Base-by-base conservation (phyloP, 1,140 invertebrate genomes). In the Neomicropteryx cornuta region DNA sequence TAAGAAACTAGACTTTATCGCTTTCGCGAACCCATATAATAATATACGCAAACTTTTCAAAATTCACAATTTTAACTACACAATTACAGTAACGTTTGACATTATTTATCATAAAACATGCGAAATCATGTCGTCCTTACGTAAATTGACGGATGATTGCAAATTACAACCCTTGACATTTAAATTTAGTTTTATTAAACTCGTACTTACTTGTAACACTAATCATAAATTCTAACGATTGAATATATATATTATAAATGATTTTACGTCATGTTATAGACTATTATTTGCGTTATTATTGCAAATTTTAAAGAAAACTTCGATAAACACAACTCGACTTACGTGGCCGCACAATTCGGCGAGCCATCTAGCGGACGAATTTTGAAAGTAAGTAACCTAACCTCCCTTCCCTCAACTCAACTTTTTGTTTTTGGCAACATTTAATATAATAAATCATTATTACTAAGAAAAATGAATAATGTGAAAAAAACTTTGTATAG, bases 261-360 rank as follows among this genome's bases (percentile, higher is more conserved):
- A n/a, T n/a, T n/a, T 45, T 59, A 61, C 49, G 58, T 50, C 58
- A 62, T 62, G 53, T 51, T 65, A 62, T 59, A 60, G 56, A 53
- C 55, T 62, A 53, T 46, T 49, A 52, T 43, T 50, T 42, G 48
- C 49, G 43, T 49, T 49, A 50, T 56, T 55, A 50, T 51, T 58
- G 58, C 49, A 49, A 53, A 55, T 50, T 55, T 52, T 53, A 53
- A 62, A 53, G 55, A 52, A 51, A 49, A 49, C 48, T 52, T 48
- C 50, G 50, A 52, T 60, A 64, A 63, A 63, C 62, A 60, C 61
- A 53, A 62, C 58, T 61, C 60, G 60, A 64, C 62, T 66, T 66
- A 66, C 62, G 62, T 66, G 62, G 62, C 61, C 50, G 61, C 58
- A 56, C 55, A 51, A 61, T 55, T 58, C 47, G 41, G 47, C 58